These are phyloP conservation scores for Diorhabda elongata DNA, from an alignment of 1,140 invertebrate genomes.

Conservation along the genomic window DNA sequence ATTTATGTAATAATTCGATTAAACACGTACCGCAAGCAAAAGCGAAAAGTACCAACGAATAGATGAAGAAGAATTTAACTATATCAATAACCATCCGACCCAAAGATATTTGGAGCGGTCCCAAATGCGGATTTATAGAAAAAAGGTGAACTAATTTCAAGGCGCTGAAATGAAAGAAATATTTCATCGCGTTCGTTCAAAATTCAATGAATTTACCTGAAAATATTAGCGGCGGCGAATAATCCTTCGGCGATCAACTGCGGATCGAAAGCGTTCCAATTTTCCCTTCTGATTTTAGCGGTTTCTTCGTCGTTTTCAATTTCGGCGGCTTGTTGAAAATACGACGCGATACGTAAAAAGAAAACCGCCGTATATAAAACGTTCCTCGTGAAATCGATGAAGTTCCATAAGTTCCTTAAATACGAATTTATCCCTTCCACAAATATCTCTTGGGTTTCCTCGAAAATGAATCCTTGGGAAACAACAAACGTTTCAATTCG, in stretches of 20 bases:
- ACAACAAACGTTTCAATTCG: no score
- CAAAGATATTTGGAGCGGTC: constrained; percentile 79
- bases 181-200: neutral
- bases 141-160: constrained; percentile 86
- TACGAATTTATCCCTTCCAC: constrained; percentile 78
- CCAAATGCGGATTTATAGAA: constrained; percentile 86
- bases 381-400: constrained; percentile 90
- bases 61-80: constrained; percentile 84
- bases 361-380: constrained; percentile 77
- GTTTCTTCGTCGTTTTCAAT: constrained; percentile 61
- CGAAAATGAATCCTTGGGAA: constrained; percentile 77
- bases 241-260: constrained; percentile 91
- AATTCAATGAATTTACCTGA: constrained; percentile 55
- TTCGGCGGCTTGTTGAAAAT: constrained; percentile 67
- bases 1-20: neutral
- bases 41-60: constrained; percentile 75
- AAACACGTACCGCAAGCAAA: constrained; percentile 68
- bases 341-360: constrained; percentile 71
- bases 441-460: constrained; percentile 87
- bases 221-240: constrained; percentile 92
- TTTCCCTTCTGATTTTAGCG: constrained; percentile 71
- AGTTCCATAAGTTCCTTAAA: constrained; percentile 91
- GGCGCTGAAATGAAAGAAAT: constrained; percentile 54
- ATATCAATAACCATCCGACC: constrained; percentile 85
- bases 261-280: constrained; percentile 91